phyloP scores from a whole-genome alignment of 2,888 invertebrate species.

The Acanthococcus lagerstroemiae region DNA sequence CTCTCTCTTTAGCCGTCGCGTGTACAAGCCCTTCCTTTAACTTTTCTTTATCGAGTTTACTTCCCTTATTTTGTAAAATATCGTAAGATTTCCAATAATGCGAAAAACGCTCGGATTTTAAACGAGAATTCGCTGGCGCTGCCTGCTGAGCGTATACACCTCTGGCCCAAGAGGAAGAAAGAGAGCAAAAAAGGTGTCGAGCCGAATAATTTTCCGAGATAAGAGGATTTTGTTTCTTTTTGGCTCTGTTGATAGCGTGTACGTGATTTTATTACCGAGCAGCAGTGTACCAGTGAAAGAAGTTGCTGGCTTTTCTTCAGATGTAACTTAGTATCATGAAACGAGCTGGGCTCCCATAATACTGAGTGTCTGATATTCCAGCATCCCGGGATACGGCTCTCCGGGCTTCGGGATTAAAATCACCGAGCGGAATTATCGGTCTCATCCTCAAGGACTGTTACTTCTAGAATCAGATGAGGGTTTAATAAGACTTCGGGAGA shows the following conservation, averaged over 20 bases:
- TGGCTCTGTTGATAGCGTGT: not conserved
- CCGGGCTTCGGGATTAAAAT: too few relatives aligned
- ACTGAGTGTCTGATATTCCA: too few relatives aligned
- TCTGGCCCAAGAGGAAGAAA: not conserved
- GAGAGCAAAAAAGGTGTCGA: not conserved
- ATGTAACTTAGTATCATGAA: too few relatives aligned
- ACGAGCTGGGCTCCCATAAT: too few relatives aligned
- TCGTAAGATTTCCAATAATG: slow-evolving; percentile 11
- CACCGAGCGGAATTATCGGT: too few relatives aligned
- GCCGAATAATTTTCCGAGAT: not conserved
- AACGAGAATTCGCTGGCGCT: not conserved
- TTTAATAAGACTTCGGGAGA: too few relatives aligned
- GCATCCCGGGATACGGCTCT: too few relatives aligned
- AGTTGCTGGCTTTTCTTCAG: too few relatives aligned
- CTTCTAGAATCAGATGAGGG: too few relatives aligned
- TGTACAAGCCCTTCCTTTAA: not conserved
- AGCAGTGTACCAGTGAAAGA: too few relatives aligned
- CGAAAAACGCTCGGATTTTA: not conserved
- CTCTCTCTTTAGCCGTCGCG: not conserved
- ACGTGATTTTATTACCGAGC: not conserved
- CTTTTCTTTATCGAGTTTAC: not conserved
- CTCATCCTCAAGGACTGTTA: too few relatives aligned
- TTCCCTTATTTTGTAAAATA: not conserved
- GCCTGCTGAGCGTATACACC: not conserved
- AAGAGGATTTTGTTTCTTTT: not conserved